Percentiles rank a stretch among this genome's conserved stretches.
Evolutionary conservation across 2,113 vertebrate genomes (phyloP).

Genomic region (Ramphastos sulfuratus): DNA sequence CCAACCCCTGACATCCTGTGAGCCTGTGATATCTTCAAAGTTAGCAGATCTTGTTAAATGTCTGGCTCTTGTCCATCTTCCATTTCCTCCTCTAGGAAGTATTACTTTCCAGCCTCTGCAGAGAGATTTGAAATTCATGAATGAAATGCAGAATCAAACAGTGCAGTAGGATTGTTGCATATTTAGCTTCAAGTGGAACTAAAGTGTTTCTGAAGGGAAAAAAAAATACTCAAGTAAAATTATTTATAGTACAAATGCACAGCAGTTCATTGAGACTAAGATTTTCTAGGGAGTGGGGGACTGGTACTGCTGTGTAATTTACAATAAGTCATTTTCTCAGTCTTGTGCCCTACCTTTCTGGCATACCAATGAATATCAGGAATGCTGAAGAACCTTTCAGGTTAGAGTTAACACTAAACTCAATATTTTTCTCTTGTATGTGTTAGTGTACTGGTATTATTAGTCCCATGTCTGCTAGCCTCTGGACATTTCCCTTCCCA

Average conservation of each 20-base stretch:
- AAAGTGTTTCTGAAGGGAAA: neutral
- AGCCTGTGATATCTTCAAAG: neutral
- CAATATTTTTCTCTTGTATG: neutral
- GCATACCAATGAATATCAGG: conserved; percentile 3
- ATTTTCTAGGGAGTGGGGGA: neutral
- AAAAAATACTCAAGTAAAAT: neutral
- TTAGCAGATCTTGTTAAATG: neutral
- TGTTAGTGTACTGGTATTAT: neutral
- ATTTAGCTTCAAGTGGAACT: conserved; percentile 13
- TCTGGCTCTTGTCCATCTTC: neutral
- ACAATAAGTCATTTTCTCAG: conserved; percentile 5
- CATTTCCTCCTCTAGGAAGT: neutral
- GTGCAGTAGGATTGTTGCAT: neutral
- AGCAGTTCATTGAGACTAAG: conserved; percentile 16
- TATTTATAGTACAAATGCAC: neutral
- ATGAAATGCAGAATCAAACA: conserved; percentile 4
- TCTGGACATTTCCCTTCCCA: conserved; percentile 14
- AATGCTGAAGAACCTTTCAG: conserved; percentile 1
- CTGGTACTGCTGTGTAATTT: conserved; percentile 8
- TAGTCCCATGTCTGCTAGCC: neutral
- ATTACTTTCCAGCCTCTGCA: neutral
- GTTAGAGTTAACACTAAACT: neutral
- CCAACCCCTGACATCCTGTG: no score
- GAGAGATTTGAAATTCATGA: neutral
- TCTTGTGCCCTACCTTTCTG: neutral